These are phyloP conservation scores for Rhopilema esculentum DNA, from an alignment of 30 jellyfish, hydroid and myxozoan species.

Conservation along the genomic window DNA sequence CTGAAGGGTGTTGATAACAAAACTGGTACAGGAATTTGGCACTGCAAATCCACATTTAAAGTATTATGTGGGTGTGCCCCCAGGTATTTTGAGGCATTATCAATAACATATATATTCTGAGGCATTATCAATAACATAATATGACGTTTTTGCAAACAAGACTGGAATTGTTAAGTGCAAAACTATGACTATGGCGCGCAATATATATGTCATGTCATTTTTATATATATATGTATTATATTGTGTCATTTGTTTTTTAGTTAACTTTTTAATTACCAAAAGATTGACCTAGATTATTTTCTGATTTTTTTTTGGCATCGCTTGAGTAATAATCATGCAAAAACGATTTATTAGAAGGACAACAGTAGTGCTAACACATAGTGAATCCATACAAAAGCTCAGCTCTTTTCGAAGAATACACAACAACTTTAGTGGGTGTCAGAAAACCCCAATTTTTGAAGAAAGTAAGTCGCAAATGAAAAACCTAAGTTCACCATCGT, in stretches of 20 bases:
- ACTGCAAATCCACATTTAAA: neutral
- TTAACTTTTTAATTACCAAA: neutral
- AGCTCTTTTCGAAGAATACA: neutral
- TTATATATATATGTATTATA: too few species aligned
- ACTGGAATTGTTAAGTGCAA: neutral
- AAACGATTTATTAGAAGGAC: neutral
- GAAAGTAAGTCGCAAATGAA: neutral
- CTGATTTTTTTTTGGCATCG: neutral
- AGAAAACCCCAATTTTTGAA: neutral
- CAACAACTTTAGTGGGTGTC: neutral
- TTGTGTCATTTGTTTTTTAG: neutral
- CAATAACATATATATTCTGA: neutral
- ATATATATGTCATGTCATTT: neutral
- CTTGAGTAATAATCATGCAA: neutral
- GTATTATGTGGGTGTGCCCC: neutral
- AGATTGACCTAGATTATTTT: neutral
- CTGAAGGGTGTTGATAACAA: neutral
- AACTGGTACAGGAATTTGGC: too few species aligned
- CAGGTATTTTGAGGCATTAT: neutral
- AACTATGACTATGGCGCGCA: neutral
- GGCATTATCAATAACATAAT: neutral
- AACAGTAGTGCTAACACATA: neutral
- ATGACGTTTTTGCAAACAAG: neutral
- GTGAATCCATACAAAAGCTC: neutral
- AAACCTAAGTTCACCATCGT: neutral